Percentiles rank a stretch among this genome's conserved stretches.
These are phyloP conservation scores for Pseudopleuronectes americanus DNA, from an alignment of 2,797 vertebrate species.

Conservation along the genomic window DNA sequence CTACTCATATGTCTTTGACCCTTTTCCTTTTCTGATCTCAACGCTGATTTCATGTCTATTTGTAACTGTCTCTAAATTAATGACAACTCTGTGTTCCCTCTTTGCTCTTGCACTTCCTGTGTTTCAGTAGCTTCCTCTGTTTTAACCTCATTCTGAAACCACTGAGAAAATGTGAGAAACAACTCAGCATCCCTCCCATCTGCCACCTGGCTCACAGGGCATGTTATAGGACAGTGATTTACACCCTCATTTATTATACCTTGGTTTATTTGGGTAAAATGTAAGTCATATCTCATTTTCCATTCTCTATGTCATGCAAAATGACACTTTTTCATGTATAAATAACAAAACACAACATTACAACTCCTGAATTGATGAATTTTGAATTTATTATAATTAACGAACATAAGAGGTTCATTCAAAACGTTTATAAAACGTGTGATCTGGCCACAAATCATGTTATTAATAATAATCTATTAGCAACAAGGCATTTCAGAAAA, in stretches of 20 bases:
- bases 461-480: background rate
- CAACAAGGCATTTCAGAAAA: background rate
- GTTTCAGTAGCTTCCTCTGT: conserved; percentile 16
- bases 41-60: background rate
- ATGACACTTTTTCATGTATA: background rate
- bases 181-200: too few species aligned
- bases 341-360: background rate
- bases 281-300: background rate
- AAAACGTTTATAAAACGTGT: too few species aligned
- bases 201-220: background rate
- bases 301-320: background rate
- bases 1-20: background rate
- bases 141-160: background rate
- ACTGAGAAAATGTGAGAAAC: background rate
- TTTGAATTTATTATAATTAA: too few species aligned
- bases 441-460: too few species aligned
- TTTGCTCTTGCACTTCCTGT: conserved; percentile 46
- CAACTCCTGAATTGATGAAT: too few species aligned
- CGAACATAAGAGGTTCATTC: too few species aligned
- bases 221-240: background rate
- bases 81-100: conserved; percentile 29
- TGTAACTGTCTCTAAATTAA: background rate
- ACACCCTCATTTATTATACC: background rate
- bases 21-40: background rate
- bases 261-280: conserved; percentile 36